A percentile compares a stretch with the other conserved stretches of the same genome.
Conservation (phyloP, 30 jellyfish, hydroid and myxozoan species). For the Hydractinia echinata region DNA sequence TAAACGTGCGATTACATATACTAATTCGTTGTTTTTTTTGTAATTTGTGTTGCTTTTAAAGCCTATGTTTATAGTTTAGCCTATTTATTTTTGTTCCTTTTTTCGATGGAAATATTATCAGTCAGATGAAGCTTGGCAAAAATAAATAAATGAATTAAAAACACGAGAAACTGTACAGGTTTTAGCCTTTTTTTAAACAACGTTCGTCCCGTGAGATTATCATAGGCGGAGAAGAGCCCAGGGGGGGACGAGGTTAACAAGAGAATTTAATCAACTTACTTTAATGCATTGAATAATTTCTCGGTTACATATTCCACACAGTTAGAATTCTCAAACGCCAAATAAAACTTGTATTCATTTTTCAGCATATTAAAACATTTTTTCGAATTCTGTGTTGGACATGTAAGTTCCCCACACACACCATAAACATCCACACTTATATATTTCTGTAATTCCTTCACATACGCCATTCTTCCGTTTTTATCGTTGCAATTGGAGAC, state of each 20-base stretch:
- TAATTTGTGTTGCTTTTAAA: no score
- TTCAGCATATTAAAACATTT: conserved; percentile 8
- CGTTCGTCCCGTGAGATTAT: no score
- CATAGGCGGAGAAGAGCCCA: background rate
- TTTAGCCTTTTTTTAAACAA: no score
- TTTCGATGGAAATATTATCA: no score
- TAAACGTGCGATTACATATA: no score
- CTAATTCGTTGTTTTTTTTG: no score
- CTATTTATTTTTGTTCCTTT: no score
- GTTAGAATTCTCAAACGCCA: conserved; percentile 27
- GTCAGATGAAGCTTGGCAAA: no score
- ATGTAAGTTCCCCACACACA: background rate
- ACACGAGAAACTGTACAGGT: no score
- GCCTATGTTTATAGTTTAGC: no score
- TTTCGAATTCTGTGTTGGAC: background rate
- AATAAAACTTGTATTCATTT: background rate
- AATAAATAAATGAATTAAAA: no score
- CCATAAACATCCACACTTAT: conserved; percentile 22
- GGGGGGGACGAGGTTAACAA: no score
- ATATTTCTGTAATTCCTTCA: conserved; percentile 11
- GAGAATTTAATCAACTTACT: background rate
- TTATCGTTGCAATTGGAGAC: conserved; percentile 9
- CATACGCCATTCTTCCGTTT: conserved; percentile 7
- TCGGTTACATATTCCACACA: conserved; percentile 14
- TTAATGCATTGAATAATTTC: conserved; percentile 17